Conservation (phyloP, 1,140 invertebrate species). For the Eupristina koningsbergeri region DNA sequence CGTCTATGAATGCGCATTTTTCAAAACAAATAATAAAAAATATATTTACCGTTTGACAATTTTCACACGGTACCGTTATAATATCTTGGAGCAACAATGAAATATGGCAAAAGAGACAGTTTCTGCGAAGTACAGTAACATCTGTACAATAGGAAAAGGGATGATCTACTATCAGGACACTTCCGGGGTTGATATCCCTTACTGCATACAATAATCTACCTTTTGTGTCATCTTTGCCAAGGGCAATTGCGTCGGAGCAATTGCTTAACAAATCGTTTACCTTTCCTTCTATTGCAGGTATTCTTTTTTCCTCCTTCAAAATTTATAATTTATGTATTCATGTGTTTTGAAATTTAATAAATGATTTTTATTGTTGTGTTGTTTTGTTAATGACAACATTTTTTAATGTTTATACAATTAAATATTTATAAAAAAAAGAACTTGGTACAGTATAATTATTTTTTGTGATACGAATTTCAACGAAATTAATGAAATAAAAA, state of each 20-base stretch:
- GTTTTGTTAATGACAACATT: no score
- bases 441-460: no score
- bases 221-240: constrained; percentile 55
- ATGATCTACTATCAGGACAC: constrained; percentile 70
- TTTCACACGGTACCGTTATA: constrained; percentile 70
- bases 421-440: no score
- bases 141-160: constrained; percentile 72
- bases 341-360: background rate
- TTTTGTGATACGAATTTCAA: no score
- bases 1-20: background rate
- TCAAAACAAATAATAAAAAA: constrained; percentile 11
- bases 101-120: constrained; percentile 75
- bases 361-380: no score
- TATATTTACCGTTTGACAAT: constrained; percentile 71
- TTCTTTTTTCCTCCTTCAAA: background rate
- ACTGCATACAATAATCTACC: constrained; percentile 66
- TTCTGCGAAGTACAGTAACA: constrained; percentile 63
- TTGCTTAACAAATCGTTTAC: constrained; percentile 57
- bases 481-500: no score
- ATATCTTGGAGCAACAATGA: constrained; percentile 60
- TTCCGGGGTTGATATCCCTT: constrained; percentile 68
- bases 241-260: constrained; percentile 63
- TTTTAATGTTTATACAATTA: no score
- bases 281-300: constrained; percentile 61
- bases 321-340: background rate